These are phyloP conservation scores for Amphipoea lucens DNA, from an alignment of 2,888 invertebrate species.

Conservation along the genomic window DNA sequence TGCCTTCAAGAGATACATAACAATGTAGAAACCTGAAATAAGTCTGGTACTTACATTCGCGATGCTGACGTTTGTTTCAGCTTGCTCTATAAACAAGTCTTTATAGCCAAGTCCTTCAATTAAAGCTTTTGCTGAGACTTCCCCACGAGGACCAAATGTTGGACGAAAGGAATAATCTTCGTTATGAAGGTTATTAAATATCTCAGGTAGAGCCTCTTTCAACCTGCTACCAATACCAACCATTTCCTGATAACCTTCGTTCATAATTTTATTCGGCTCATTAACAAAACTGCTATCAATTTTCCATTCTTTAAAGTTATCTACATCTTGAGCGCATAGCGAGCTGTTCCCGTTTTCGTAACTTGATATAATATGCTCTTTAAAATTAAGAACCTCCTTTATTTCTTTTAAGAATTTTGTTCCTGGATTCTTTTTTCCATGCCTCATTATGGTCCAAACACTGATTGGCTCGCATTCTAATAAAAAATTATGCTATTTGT, in stretches of 20 bases:
- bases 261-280: slow-evolving; percentile 69
- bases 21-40: background rate
- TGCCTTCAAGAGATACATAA: background rate
- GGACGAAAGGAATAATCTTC: slow-evolving; percentile 89
- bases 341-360: slow-evolving; percentile 75
- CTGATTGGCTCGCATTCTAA: slow-evolving; percentile 76
- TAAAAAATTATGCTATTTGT: background rate
- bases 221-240: slow-evolving; percentile 88
- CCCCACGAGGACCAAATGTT: slow-evolving; percentile 88
- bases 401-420: slow-evolving; percentile 63
- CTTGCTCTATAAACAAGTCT: slow-evolving; percentile 56
- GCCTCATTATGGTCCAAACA: slow-evolving; percentile 76
- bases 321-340: slow-evolving; percentile 80
- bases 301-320: slow-evolving; percentile 76
- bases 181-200: slow-evolving; percentile 86
- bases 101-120: slow-evolving; percentile 83
- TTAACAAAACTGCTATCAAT: slow-evolving; percentile 70
- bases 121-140: slow-evolving; percentile 91
- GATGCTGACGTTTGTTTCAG: slow-evolving; percentile 46
- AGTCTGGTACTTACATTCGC: slow-evolving; percentile 58
- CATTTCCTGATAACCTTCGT: slow-evolving; percentile 91
- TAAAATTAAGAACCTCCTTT: slow-evolving; percentile 69
- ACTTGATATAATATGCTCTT: slow-evolving; percentile 71
- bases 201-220: slow-evolving; percentile 74
- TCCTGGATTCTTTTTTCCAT: slow-evolving; percentile 75